A percentile compares a stretch with the other conserved stretches of the same genome.
Evolutionary conservation across 2,113 vertebrate genomes (phyloP).

Genomic region (Rhabdomys dilectus): DNA sequence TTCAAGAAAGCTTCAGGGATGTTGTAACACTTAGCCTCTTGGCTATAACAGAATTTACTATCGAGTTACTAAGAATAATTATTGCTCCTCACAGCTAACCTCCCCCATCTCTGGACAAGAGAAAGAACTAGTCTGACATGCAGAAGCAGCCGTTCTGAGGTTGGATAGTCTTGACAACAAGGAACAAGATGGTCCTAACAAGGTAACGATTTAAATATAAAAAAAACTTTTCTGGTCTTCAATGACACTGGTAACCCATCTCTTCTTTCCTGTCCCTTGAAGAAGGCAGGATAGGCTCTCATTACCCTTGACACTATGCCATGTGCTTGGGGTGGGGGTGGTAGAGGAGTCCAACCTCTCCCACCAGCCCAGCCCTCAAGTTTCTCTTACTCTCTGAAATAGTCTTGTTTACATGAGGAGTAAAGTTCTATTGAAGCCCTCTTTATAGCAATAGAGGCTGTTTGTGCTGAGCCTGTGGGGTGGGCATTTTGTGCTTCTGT

Average conservation of each 20-base stretch:
- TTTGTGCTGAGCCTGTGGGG: constrained; percentile 51
- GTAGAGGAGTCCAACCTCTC: constrained; percentile 55
- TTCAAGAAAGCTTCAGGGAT: not conserved
- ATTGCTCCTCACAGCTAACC: not conserved
- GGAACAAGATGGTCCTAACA: not conserved
- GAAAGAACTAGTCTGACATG: not conserved
- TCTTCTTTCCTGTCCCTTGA: constrained; percentile 80
- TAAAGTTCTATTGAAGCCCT: constrained; percentile 44
- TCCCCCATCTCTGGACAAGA: not conserved
- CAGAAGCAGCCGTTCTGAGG: not conserved
- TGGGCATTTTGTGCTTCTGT: constrained; percentile 67
- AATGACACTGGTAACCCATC: constrained; percentile 77
- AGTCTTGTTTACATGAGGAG: constrained; percentile 34
- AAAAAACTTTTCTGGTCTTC: constrained; percentile 68
- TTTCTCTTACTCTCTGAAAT: constrained; percentile 51
- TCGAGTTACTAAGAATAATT: constrained; percentile 11
- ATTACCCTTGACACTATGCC: constrained; percentile 50
- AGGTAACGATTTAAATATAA: constrained; percentile 52
- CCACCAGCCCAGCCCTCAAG: constrained; percentile 2
- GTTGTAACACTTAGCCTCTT: constrained; percentile 49
- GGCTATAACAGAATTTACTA: constrained; percentile 44
- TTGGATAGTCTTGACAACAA: constrained; percentile 38
- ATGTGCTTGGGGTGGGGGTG: not conserved
- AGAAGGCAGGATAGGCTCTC: constrained; percentile 70
- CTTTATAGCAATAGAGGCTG: constrained; percentile 47